Base-by-base conservation (phyloP, 2,113 vertebrate genomes). In the Tachuris rubrigastra region DNA sequence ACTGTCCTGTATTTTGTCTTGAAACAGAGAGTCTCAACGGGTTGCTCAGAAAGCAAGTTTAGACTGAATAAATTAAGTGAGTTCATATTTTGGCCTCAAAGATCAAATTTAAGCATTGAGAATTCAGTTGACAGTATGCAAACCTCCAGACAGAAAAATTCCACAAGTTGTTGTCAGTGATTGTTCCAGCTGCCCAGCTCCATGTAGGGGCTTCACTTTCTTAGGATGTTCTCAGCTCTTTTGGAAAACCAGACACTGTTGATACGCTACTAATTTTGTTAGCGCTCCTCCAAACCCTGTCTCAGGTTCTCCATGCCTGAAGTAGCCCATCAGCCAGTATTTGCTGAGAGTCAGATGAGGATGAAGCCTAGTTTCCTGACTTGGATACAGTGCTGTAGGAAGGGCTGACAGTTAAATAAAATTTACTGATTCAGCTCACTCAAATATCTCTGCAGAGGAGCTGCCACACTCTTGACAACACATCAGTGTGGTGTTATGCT, bases 351-450 rank as follows among this genome's bases (percentile, higher is more conserved):
- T 90, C 72, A 90, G 52, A 80, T 44, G 39, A 92, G 79, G 50
- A 44, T 77, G 87, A 95, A 86, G 55, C 39, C 16, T 92, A 4
- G 0, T 84, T 92, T 67, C 65, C 86, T 71, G 59, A 55, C 47
- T 96, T 86, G 59, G 55, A 77, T 59, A 30, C 16, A 72, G 60
- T 33, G 52, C 39, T 5, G 14, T 67, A 59, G 87, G 77, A 88
- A 94, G 50, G 35, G 42, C 60, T 96, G 89, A 91, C 84, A 89
- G 65, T 87, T 74, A 72, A 93, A 92, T 47, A 84, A 95, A 93
- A 93, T 79, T 74, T 88, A 93, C 67, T 87, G 89, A 93, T 86
- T 97, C 94, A 90, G 88, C 83, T 96, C 56, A 87, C 50, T 62
- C 55, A 74, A 92, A 80, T 67, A 47, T 71, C 80, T 95, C 33